Conservation (phyloP, 2,797 vertebrate genomes). For the Pseudomugil tenellus region DNA sequence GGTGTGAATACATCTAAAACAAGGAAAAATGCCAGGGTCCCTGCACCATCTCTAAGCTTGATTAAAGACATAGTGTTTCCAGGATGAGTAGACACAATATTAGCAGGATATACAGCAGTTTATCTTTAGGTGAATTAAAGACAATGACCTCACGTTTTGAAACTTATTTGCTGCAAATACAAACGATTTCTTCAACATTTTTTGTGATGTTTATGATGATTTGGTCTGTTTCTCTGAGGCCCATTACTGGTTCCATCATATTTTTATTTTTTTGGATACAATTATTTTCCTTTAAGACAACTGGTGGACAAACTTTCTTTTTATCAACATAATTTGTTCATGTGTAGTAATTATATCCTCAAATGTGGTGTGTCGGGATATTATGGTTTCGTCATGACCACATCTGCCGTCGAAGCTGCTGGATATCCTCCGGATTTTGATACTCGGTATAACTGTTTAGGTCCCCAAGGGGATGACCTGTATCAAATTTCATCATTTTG, state of each 20-base stretch:
- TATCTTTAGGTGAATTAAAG: background rate
- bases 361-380: too few relatives aligned
- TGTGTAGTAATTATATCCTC: too few relatives aligned
- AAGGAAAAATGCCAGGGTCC: constrained; percentile 25
- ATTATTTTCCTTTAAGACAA: background rate
- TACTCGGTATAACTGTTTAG: too few relatives aligned
- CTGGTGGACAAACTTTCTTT: background rate
- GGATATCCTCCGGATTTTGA: too few relatives aligned
- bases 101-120: constrained; percentile 8
- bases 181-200: background rate
- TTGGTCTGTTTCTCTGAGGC: background rate
- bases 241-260: too few relatives aligned
- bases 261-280: background rate
- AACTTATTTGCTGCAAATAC: background rate
- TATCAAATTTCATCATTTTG: too few relatives aligned
- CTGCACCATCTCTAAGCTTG: constrained; percentile 24
- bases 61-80: constrained; percentile 41
- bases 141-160: background rate
- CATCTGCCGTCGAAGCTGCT: too few relatives aligned
- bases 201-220: background rate
- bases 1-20: constrained; percentile 17
- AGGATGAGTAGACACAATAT: constrained; percentile 24
- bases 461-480: too few relatives aligned
- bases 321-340: background rate
- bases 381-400: too few relatives aligned